Base-by-base conservation (phyloP, 2,797 vertebrate genomes). In the Chaetodon trifasciatus region DNA sequence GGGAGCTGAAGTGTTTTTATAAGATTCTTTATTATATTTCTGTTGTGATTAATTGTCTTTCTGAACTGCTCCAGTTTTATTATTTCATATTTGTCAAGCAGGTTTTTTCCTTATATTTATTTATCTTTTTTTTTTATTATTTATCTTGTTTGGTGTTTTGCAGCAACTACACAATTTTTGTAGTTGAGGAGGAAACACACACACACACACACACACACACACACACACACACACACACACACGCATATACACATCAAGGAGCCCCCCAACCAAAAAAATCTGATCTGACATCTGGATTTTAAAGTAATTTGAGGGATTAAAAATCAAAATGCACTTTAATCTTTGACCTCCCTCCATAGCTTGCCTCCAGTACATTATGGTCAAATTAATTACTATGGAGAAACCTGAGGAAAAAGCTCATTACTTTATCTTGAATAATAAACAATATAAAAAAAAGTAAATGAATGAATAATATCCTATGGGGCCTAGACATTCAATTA, bases 241-340 rank as follows among this genome's bases (percentile, higher is more conserved):
- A 19, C 13, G 61, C 40, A 55, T 9, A 5, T 24, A 15, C 67
- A 28, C 60, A 37, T 11, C 15, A 57, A 24, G 47, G 52, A 66
- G 9, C 1, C 24, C 49, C 1, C 24, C 35, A 56, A 66, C 42
- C 56, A 24, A 53, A 17, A 28, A 9, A 49, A 61, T 52, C 35
- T 24, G 28, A 50, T 61, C 44, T 55, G 3, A n/a, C 50, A 17
- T 56, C 15, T 57, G 56, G 39, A 53, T 77, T 70, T 56, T 60
- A 13, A 46, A 61, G 37, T 82, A 58, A 82, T 79, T 71, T 57
- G 24, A 74, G 46, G 73, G 44, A 78, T 84, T 78, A 67, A 70
- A 55, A 84, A 76, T 62, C 10, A 61, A 65, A 70, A 44, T 9
- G 1, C 23, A 13, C 37, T 76, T 76, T 46, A 49, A 68, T 77